Base-by-base conservation (phyloP, 2,113 vertebrate genomes). In the Loxodonta africana region DNA sequence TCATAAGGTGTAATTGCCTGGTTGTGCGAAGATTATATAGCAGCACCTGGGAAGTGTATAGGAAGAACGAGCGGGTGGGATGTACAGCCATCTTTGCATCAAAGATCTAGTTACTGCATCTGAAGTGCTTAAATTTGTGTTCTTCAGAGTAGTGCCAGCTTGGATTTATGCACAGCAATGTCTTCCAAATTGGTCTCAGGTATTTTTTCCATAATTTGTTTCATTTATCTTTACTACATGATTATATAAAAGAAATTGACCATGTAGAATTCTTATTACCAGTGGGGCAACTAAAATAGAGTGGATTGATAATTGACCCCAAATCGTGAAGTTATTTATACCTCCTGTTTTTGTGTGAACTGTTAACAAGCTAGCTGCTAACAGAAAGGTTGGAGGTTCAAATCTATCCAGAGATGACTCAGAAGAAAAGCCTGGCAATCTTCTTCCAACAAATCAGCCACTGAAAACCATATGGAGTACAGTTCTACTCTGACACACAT, bases 31-130 rank as follows among this genome's bases (percentile, higher is more conserved):
- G 89, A 94, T 92, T 83, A 65, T 44, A 62, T 25, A 77, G 87
- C 23, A 46, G 63, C 96, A 95, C 86, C 94, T 97, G 95, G 65
- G 77, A 93, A 88, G 33, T 94, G 28, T 28, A 77, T 60, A 84
- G 48, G 48, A 92, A 83, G 65, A 63, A 76, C 94, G 57, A 91
- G 10, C 89, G 95, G 90, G 85, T 93, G 83, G 92, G 53, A 62
- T 69, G 37, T 28, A 63, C 12, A 87, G 53, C 41, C 6, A 11
- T 91, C 82, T 95, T 65, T 81, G 53, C 46, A 78, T 65, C 83
- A 44, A 78, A 26, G 57, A 8, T 83, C 14, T 81, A 73, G 63
- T 87, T 90, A 71, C 26, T 76, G 23, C 23, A 92, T 92, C 8
- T 37, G 60, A 83, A 73, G 46, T 83, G 60, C 30, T 93, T 76